Base-by-base conservation (phyloP, 2,113 vertebrate genomes). In the Parus major region DNA sequence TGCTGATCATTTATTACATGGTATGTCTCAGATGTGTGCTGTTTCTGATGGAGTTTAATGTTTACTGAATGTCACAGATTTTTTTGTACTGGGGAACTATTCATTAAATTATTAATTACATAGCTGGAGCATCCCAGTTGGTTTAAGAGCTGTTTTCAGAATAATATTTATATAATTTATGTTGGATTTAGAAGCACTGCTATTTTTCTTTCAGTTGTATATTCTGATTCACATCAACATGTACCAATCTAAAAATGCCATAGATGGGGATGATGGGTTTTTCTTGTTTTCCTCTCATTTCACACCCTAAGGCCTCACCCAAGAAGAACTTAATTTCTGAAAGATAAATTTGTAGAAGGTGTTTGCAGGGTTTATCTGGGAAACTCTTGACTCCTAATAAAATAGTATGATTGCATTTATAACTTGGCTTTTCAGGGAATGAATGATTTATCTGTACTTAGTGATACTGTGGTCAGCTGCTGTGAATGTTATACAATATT, bases 191-290 rank as follows among this genome's bases (percentile, higher is more conserved):
- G 63, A 79, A 86, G 14, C 11, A 2, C 53, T 66, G 35, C n/a
- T 65, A 1, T 16, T 33, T 42, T 68, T 69, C 9, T 47, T 4
- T 44, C 52, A 7, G 25, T 42, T 23, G 12, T 69, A 4, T 44
- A 36, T 44, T 50, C 13, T 50, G 39, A 78, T 66, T 70, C 15
- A 13, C 24, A 88, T 78, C 22, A 77, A 9, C 8, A 10, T 22
- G 6, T 5, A 3, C 24, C 47, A n/a, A 25, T 24, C 7, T 60
- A n/a, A 64, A 79, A 52, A n/a, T 3, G 4, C 2, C 0, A 0
- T 5, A 41, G 15, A 15, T 44, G 15, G 4, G 12, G 10, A 24
- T 72, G 16, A 25, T 0, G 4, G 11, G 3, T 68, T 71, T 47
- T 28, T 10, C 23, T 47, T 41, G 7, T 46, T 86, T 88, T 53